Conservation (phyloP, 2,797 vertebrate genomes). For the Amazona finschi region DNA sequence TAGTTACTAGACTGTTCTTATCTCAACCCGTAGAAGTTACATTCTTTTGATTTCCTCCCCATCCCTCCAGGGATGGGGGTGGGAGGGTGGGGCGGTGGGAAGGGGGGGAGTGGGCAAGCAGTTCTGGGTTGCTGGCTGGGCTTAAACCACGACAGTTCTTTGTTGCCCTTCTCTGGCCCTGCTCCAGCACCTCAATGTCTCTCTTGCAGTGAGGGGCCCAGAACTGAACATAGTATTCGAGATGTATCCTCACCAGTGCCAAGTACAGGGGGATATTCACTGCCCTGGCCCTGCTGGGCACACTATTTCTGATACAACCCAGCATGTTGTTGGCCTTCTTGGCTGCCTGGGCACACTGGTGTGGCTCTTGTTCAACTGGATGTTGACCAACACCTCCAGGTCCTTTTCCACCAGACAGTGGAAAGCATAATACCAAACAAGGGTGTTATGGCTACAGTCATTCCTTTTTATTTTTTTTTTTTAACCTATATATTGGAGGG, state of each 20-base stretch:
- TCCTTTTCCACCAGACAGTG: background rate
- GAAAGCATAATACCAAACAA: background rate
- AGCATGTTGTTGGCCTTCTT: background rate
- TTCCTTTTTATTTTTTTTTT: background rate
- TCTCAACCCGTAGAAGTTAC: background rate
- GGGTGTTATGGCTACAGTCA: background rate
- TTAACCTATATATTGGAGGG: background rate
- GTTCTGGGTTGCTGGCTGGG: too few species aligned
- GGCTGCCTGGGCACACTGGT: background rate
- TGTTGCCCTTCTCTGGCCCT: too few species aligned
- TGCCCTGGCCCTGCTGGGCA: background rate
- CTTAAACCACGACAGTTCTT: too few species aligned
- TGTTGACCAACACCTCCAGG: rapidly evolving
- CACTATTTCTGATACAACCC: rapidly evolving
- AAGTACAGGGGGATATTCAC: rapidly evolving
- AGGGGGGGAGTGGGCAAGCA: too few species aligned
- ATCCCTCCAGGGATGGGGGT: too few species aligned
- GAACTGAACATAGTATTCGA: rapidly evolving
- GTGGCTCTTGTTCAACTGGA: rapidly evolving
- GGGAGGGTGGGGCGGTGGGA: too few species aligned
- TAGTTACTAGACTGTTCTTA: background rate
- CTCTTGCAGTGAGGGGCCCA: too few species aligned
- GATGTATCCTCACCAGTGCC: rapidly evolving
- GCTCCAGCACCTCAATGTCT: too few species aligned
- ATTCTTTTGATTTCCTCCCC: too few species aligned